Evolutionary conservation across 2,797 vertebrate species (phyloP).

Genomic region (Emydoidea blandingii): DNA sequence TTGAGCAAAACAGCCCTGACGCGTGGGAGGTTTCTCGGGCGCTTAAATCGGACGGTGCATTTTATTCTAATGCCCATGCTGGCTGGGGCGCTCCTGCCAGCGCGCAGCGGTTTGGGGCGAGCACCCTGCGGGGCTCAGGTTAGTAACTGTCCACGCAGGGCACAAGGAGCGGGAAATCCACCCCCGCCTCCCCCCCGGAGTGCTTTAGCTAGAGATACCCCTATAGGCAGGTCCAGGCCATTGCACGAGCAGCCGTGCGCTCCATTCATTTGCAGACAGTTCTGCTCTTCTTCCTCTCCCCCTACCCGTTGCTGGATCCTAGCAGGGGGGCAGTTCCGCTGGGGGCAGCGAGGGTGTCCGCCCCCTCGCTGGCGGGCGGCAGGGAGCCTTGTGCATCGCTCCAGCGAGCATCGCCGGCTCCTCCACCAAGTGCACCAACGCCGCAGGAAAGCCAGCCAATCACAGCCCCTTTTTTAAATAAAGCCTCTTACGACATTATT

Average conservation of each 20-base stretch:
- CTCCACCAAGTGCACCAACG: neutral
- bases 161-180: neutral
- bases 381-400: neutral
- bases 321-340: neutral
- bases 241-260: neutral
- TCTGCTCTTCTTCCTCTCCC: neutral
- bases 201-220: neutral
- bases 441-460: neutral
- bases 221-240: neutral
- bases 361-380: neutral
- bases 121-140: neutral
- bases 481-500: neutral
- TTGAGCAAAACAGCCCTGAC: neutral
- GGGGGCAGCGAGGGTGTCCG: no score
- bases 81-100: neutral
- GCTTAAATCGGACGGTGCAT: conserved; percentile 10
- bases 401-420: neutral
- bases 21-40: neutral
- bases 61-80: conserved; percentile 20
- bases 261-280: neutral
- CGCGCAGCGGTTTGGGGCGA: no score
- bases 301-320: neutral
- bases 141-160: neutral
- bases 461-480: neutral
- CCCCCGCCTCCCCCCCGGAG: neutral